These are phyloP conservation scores for Phytoseiulus persimilis DNA, from an alignment of 2,888 invertebrate genomes.

Conservation along the genomic window DNA sequence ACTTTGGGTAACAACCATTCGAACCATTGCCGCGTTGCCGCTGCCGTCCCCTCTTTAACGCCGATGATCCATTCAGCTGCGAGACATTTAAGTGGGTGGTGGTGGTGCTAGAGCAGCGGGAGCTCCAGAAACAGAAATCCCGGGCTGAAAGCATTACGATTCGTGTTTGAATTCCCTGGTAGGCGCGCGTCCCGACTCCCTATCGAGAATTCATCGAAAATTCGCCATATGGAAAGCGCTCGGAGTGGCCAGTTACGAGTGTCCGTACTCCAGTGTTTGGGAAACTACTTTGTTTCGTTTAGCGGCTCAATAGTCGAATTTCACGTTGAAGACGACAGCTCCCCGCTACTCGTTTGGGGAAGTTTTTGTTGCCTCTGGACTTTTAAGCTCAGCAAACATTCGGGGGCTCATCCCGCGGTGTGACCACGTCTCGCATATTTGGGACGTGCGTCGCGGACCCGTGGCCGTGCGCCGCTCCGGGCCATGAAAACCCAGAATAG, in stretches of 20 bases:
- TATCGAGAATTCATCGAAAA: neutral
- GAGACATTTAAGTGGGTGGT: neutral
- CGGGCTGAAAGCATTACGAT: neutral
- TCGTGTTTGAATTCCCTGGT: neutral
- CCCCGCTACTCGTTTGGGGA: neutral
- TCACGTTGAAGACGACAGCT: neutral
- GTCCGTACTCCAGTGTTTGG: too few species aligned
- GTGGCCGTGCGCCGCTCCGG: neutral
- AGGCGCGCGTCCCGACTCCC: neutral
- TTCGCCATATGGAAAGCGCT: too few species aligned
- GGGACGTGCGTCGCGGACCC: neutral
- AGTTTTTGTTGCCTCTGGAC: neutral
- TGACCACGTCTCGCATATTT: neutral
- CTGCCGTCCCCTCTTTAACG: neutral
- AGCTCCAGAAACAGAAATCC: neutral
- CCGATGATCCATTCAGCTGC: neutral
- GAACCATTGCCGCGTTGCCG: neutral
- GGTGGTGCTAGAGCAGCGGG: neutral
- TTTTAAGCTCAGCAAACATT: neutral
- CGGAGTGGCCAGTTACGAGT: too few species aligned
- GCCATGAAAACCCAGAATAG: too few species aligned
- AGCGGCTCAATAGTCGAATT: too few species aligned
- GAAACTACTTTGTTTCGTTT: too few species aligned
- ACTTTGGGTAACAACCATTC: neutral
- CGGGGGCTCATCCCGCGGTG: neutral